Evolutionary conservation across 1,140 invertebrate species (phyloP).

Genomic region (Eurytemora carolleeae): DNA sequence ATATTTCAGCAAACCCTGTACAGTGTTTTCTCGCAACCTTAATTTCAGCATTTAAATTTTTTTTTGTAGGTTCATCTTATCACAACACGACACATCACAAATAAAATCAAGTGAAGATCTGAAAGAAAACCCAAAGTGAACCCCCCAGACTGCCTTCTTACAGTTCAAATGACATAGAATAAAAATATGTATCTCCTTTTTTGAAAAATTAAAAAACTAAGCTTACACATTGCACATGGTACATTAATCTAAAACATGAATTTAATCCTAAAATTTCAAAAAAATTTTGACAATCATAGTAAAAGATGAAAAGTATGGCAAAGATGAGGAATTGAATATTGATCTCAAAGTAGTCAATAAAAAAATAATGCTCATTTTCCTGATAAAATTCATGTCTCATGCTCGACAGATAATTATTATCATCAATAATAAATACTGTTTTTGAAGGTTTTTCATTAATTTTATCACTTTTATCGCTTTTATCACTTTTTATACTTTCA

Average conservation of each 20-base stretch:
- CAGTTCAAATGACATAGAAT: no score
- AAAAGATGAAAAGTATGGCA: no score
- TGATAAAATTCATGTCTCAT: not conserved
- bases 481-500: not conserved
- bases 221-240: not conserved
- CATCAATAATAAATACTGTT: not conserved
- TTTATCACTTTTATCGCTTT: not conserved
- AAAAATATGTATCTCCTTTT: not conserved
- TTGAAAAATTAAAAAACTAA: not conserved
- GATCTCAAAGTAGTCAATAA: not conserved
- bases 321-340: not conserved
- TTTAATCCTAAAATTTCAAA: not conserved
- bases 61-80: no score
- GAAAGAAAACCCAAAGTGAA: no score
- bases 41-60: no score
- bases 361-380: not conserved
- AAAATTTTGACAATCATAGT: not conserved
- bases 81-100: no score
- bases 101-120: no score
- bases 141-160: no score
- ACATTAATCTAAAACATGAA: not conserved
- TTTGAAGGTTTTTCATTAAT: not conserved
- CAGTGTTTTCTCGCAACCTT: no score
- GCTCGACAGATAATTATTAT: not conserved
- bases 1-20: no score